A percentile compares a stretch with the other conserved stretches of the same genome.
Evolutionary conservation across 1,140 invertebrate species (phyloP).

Genomic region (Ips nitidus): DNA sequence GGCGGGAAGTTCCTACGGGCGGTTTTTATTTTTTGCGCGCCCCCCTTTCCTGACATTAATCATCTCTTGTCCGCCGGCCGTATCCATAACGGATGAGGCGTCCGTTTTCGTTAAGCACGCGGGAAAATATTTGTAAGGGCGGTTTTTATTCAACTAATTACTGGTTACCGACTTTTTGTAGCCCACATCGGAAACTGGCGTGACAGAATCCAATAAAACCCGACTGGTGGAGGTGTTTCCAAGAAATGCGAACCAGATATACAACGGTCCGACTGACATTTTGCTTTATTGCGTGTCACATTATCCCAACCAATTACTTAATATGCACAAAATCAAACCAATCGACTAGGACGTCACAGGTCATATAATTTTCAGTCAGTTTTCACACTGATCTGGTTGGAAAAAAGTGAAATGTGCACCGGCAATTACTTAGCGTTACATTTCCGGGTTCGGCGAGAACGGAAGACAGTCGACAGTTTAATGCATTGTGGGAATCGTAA

Average conservation of each 20-base stretch:
- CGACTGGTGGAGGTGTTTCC: no score
- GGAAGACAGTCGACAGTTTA: constrained; percentile 13
- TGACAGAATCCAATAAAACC: no score
- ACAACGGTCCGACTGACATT: no score
- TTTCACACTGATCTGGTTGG: neutral
- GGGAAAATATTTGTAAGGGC: neutral
- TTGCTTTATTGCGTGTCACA: no score
- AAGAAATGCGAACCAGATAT: no score
- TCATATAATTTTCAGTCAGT: no score
- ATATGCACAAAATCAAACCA: no score
- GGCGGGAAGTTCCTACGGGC: constrained; percentile 31
- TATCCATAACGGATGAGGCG: constrained; percentile 12
- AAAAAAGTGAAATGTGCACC: constrained; percentile 11
- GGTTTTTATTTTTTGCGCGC: constrained; percentile 17
- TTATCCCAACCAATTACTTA: no score
- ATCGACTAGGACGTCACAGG: no score
- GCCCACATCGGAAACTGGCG: no score
- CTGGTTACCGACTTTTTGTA: no score
- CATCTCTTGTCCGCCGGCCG: constrained; percentile 22
- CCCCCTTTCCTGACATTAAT: constrained; percentile 31
- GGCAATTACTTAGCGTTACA: constrained; percentile 12
- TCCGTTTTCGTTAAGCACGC: neutral
- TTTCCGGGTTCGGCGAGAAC: constrained; percentile 15
- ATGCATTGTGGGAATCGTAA: constrained; percentile 18
- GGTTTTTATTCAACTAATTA: no score